A percentile compares a stretch with the other conserved stretches of the same genome.
phyloP scores from a whole-genome alignment of 2,113 vertebrate genomes.

The Rhinoptilus africanus region DNA sequence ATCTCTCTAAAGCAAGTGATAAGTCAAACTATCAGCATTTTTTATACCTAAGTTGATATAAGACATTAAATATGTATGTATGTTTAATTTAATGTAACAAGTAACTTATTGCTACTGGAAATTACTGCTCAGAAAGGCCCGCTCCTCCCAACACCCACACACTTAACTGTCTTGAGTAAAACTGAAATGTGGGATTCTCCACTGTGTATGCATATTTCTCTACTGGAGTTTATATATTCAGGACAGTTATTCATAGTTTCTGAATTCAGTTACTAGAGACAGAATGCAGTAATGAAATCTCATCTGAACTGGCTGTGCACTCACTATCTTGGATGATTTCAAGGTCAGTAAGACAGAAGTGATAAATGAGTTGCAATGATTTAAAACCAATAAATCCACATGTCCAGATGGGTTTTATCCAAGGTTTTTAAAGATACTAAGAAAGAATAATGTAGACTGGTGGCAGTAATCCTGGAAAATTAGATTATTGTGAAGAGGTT shows the following conservation, averaged over 20 bases:
- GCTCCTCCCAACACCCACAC: neutral
- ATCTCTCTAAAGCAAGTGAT: neutral
- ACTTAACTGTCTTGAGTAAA: neutral
- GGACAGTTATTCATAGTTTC: neutral
- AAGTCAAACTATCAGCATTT: neutral
- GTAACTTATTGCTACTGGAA: neutral
- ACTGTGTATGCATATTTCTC: neutral
- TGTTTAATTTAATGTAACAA: neutral
- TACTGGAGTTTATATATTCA: neutral
- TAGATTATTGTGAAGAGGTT: constrained; percentile 16
- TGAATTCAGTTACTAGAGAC: neutral
- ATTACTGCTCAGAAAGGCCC: neutral
- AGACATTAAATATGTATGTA: neutral
- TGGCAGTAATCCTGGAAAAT: constrained; percentile 69
- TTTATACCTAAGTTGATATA: neutral
- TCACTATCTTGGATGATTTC: neutral
- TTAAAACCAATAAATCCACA: constrained; percentile 57
- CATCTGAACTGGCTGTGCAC: neutral
- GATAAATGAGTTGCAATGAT: constrained; percentile 50
- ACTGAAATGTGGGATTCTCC: neutral
- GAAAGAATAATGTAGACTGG: constrained; percentile 36
- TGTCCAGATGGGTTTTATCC: constrained; percentile 21
- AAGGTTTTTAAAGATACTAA: constrained; percentile 40
- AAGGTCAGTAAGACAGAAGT: constrained; percentile 35
- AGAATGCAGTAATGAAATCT: neutral